These are phyloP conservation scores for Plecturocebus donacophilus DNA, from an alignment of 2,113 vertebrate species.

Conservation along the genomic window DNA sequence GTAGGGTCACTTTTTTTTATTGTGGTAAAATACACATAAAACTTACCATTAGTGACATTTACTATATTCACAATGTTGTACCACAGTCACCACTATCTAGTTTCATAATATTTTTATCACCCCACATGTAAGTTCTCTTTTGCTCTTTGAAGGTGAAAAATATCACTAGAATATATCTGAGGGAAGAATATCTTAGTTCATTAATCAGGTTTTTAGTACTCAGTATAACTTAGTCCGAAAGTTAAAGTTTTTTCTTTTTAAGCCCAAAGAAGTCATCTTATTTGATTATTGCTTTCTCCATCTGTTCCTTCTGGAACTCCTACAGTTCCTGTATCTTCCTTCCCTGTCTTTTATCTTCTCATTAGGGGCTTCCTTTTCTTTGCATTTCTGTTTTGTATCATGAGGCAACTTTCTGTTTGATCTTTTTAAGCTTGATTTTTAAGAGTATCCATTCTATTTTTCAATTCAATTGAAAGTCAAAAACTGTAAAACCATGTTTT, in stretches of 20 bases:
- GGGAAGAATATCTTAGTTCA: not conserved
- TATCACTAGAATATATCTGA: not conserved
- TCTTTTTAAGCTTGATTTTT: conserved; percentile 28
- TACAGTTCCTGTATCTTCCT: not conserved
- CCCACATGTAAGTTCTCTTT: not conserved
- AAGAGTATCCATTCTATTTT: not conserved
- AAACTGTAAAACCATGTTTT: not conserved
- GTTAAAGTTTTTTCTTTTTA: not conserved
- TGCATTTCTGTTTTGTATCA: conserved; percentile 19
- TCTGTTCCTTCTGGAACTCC: not conserved
- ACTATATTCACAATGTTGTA: not conserved
- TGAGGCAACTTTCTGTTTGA: not conserved
- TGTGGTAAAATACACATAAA: not conserved
- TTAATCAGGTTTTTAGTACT: not conserved
- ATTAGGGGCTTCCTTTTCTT: not conserved
- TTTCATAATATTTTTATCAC: not conserved
- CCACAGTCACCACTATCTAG: not conserved
- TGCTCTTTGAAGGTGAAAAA: not conserved
- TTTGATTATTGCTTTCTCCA: not conserved
- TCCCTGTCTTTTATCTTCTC: not conserved
- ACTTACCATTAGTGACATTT: not conserved
- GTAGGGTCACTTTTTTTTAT: not conserved
- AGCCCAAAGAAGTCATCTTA: not conserved
- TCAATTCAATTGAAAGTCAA: conserved; percentile 8
- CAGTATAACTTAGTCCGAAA: not conserved